A percentile compares a stretch with the other conserved stretches of the same genome.
These are phyloP conservation scores for Takifugu ocellatus DNA, from an alignment of 2,797 vertebrate species.

Conservation along the genomic window DNA sequence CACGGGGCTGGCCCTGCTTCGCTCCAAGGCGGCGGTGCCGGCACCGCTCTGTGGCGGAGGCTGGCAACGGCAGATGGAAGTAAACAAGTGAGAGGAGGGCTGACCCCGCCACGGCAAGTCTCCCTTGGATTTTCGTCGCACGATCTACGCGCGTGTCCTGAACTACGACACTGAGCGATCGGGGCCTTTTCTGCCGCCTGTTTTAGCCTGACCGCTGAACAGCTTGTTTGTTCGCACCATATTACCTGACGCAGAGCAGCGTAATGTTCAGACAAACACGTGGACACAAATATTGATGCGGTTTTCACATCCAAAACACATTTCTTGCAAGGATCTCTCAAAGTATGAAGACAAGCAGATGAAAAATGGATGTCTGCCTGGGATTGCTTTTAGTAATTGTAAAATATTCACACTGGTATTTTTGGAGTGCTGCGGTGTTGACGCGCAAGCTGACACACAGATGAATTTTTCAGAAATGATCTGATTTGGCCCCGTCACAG, in stretches of 20 bases:
- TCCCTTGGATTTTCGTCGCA: no score
- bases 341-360: slow-evolving; percentile 51
- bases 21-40: slow-evolving; percentile 54
- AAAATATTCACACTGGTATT: slow-evolving; percentile 75
- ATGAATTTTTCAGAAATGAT: slow-evolving; percentile 56
- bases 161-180: no score
- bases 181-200: no score
- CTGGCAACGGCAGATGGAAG: slow-evolving; percentile 62
- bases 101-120: slow-evolving; percentile 35
- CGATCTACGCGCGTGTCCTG: no score
- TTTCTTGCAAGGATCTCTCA: slow-evolving; percentile 56
- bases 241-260: slow-evolving; percentile 24
- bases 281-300: slow-evolving; percentile 71
- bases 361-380: slow-evolving; percentile 73
- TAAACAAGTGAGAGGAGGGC: slow-evolving; percentile 43
- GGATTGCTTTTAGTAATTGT: slow-evolving; percentile 77
- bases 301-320: slow-evolving; percentile 66
- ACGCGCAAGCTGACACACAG: slow-evolving; percentile 41
- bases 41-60: slow-evolving; percentile 63
- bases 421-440: slow-evolving; percentile 28
- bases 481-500: slow-evolving; percentile 50
- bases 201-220: slow-evolving; percentile 13
- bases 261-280: slow-evolving; percentile 51
- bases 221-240: slow-evolving; percentile 28
- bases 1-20: slow-evolving; percentile 70